A percentile compares a stretch with the other conserved stretches of the same genome.
Conservation (phyloP, 2,888 invertebrate genomes). For the Erebia aethiops region DNA sequence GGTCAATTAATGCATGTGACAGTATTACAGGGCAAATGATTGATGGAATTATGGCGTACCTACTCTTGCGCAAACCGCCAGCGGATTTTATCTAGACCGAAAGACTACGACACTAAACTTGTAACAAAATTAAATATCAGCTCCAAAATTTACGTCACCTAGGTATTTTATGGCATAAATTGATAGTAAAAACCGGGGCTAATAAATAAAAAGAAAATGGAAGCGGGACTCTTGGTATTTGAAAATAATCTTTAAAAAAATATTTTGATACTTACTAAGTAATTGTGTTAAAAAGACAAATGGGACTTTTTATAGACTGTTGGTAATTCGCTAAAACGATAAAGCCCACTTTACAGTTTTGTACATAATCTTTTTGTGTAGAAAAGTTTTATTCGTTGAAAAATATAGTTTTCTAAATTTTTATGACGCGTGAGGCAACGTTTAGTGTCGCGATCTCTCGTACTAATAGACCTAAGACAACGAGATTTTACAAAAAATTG, state of each 20-base stretch:
- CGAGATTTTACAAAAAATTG: conserved; percentile 15
- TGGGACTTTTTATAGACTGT: too few relatives aligned
- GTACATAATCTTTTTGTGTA: too few relatives aligned
- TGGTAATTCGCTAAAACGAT: too few relatives aligned
- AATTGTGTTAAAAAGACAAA: too few relatives aligned
- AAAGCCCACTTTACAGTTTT: too few relatives aligned
- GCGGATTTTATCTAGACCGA: conserved; percentile 1
- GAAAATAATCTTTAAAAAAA: too few relatives aligned
- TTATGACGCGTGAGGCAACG: neutral
- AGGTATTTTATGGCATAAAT: neutral
- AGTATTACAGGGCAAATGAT: conserved; percentile 74
- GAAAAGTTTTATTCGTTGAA: neutral
- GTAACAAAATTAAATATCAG: neutral
- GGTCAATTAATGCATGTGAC: conserved; percentile 73
- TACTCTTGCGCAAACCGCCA: conserved; percentile 28
- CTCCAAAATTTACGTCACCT: neutral
- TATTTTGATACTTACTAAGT: too few relatives aligned
- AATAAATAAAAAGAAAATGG: too few relatives aligned
- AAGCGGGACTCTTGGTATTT: too few relatives aligned
- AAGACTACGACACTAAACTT: neutral
- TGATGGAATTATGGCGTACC: conserved; percentile 40
- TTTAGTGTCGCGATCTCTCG: conserved; percentile 8
- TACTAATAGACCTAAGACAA: conserved; percentile 8
- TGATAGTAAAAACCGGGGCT: too few relatives aligned
- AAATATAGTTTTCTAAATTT: neutral